Percentiles rank a stretch among this genome's conserved stretches.
Conservation (phyloP, 1,140 invertebrate genomes). For the Bathynomus jamesi region DNA sequence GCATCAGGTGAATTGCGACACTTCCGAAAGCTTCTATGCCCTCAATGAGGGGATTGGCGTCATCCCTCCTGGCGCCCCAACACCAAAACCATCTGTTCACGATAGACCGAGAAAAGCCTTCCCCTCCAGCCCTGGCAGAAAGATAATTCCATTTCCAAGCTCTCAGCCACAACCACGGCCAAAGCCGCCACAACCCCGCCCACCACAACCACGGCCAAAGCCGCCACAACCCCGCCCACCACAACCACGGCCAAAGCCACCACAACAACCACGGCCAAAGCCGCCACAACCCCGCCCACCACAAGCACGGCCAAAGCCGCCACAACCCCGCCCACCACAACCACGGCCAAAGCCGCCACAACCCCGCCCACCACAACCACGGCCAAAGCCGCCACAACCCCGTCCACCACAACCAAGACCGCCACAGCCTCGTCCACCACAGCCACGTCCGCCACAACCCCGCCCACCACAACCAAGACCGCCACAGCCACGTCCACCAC, state of each 20-base stretch:
- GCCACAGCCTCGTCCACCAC: slow-evolving; percentile 3
- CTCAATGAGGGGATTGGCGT: slow-evolving; percentile 39
- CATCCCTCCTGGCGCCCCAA: slow-evolving; percentile 17
- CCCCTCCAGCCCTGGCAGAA: neutral
- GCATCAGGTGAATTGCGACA: slow-evolving; percentile 76
- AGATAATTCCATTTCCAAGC: neutral
- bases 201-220: neutral
- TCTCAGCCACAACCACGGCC: neutral
- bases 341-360: slow-evolving; percentile 1
- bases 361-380: neutral
- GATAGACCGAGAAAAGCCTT: neutral
- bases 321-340: neutral
- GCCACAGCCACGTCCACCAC: neutral
- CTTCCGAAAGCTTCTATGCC: slow-evolving; percentile 48
- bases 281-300: neutral
- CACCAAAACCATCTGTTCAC: neutral
- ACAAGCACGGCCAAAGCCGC: slow-evolving; percentile 1
- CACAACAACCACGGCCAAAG: neutral
- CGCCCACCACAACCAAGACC: neutral
- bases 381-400: neutral
- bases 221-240: neutral
- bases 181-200: neutral
- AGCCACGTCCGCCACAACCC: neutral
- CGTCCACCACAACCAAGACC: slow-evolving; percentile 9
- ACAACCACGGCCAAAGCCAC: neutral